Evolutionary conservation across 2,888 invertebrate species (phyloP).

Genomic region (Oasisia sp.): DNA sequence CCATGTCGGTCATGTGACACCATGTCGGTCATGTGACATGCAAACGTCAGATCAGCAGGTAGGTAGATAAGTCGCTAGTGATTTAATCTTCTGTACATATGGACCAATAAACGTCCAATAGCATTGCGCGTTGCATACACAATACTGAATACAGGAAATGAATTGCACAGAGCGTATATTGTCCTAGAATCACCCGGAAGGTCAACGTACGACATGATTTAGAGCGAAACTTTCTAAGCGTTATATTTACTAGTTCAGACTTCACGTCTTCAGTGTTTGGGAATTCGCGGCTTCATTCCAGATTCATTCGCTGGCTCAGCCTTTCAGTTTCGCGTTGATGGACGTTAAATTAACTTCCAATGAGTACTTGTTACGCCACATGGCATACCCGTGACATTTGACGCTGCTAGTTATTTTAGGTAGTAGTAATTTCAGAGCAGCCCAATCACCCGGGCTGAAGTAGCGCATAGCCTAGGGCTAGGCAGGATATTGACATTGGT

Average conservation of each 20-base stretch:
- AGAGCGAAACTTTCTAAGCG: not conserved
- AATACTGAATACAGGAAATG: not conserved
- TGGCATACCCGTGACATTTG: not conserved
- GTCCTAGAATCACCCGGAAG: not conserved
- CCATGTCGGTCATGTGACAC: not conserved
- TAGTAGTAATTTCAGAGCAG: too few relatives aligned
- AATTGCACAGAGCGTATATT: not conserved
- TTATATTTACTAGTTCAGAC: too few relatives aligned
- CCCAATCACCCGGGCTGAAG: too few relatives aligned
- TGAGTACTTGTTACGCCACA: not conserved
- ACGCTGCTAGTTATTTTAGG: not conserved
- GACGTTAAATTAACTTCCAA: not conserved
- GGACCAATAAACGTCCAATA: not conserved
- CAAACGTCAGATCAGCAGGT: not conserved
- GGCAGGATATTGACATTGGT: too few relatives aligned
- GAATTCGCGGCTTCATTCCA: too few relatives aligned
- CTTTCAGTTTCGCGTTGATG: too few relatives aligned
- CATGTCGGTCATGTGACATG: not conserved
- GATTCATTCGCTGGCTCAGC: too few relatives aligned
- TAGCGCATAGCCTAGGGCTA: too few relatives aligned
- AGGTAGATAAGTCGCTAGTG: not conserved
- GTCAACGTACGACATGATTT: not conserved
- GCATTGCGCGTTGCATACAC: not conserved
- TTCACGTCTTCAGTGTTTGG: too few relatives aligned
- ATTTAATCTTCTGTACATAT: not conserved